A percentile compares a stretch with the other conserved stretches of the same genome.
Evolutionary conservation across 2,113 vertebrate genomes (phyloP).

Genomic region (Lophura nycthemera): DNA sequence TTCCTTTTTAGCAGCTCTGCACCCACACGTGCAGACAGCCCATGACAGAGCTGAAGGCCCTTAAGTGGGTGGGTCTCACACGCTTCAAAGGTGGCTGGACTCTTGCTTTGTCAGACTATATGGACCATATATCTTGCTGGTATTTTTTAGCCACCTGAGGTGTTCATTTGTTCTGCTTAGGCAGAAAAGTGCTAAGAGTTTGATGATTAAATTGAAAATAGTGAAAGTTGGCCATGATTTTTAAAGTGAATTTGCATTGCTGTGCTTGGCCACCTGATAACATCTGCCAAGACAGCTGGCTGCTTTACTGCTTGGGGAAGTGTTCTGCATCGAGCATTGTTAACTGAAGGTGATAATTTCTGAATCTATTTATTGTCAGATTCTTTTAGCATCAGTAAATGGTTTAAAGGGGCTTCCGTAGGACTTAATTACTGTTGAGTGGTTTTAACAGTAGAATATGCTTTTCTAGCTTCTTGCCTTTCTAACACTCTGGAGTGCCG

Average conservation of each 20-base stretch:
- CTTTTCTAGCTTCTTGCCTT: background rate
- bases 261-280: conserved; percentile 20
- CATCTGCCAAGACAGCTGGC: conserved; percentile 11
- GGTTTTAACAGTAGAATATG: background rate
- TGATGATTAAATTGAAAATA: background rate
- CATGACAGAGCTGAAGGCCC: background rate
- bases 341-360: background rate
- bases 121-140: conserved; percentile 31
- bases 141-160: conserved; percentile 30
- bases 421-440: background rate
- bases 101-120: background rate
- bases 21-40: fast-evolving
- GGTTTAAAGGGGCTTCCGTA: background rate
- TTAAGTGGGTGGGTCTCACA: background rate
- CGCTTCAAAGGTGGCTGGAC: background rate
- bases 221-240: background rate
- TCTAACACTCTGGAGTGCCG: background rate
- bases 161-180: conserved; percentile 10
- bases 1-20: background rate
- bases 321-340: background rate
- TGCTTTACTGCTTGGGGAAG: background rate
- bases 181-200: background rate
- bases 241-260: conserved; percentile 15
- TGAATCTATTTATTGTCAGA: background rate
- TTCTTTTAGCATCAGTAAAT: background rate